Evolutionary conservation across 2,888 invertebrate genomes (phyloP), one percentile per base, ranked within the genome.

Genomic region (Eristalinus aeneus): DNA sequence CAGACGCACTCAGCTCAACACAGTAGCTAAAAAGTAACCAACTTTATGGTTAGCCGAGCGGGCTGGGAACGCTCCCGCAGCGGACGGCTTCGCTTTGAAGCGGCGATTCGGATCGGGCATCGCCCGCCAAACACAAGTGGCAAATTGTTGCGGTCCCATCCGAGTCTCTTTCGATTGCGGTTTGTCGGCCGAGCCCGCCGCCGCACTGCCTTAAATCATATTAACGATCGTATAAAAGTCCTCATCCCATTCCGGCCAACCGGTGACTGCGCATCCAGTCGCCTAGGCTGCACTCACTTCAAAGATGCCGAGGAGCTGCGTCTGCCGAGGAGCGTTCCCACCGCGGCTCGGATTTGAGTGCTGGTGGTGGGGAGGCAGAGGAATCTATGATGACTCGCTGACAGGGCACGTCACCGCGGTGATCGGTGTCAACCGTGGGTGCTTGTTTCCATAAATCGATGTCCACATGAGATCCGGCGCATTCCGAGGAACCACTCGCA

Each of bases 361-460:
- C 46, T 1, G 46, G 8, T 34, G 8, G 39, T 46, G 53, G 54
- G 67, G 23, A n/a, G n/a, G n/a, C n/a, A n/a, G n/a, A n/a, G n/a
- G n/a, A n/a, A 76, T 80, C 81, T 85, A 86, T 82, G 86, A 86
- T 78, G 86, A 63, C 71, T 71, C 63, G 86, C 69, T 86, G 86
- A 86, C 86, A 86, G 86, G 77, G 34, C 82, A 86, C 86, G 86
- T 86, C 86, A 86, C 60, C 69, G 67, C 60, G 34, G 23, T 82
- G 82, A 86, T 86, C 82, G 86, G 86, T 86, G 86, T 86, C 86
- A 86, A 74, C 82, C 32, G 69, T 64, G 73, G 77, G 73, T 81
- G 77, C 82, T 86, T 86, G 86, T 82, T 82, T 76, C 86, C 73
- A 86, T 86, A 86, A 86, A 86, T 86, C 74, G 74, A 58, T 65